phyloP scores from a whole-genome alignment of 2,888 invertebrate species.

The Macrophya alboannulata region DNA sequence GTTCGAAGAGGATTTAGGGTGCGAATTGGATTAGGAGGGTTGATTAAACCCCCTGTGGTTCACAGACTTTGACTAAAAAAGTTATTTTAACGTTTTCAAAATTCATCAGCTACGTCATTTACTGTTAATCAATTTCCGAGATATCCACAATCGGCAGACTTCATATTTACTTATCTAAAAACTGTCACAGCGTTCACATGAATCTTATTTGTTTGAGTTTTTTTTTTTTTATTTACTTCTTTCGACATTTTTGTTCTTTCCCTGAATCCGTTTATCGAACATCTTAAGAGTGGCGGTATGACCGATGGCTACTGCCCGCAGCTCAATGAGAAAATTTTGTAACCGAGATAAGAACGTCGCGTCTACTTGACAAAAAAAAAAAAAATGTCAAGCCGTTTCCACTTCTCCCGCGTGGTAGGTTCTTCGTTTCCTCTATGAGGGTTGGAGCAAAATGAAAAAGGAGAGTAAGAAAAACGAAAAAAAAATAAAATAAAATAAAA shows the following conservation, averaged over 20 bases:
- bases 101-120: not conserved
- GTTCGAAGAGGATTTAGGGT: conserved; percentile 45
- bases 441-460: not conserved
- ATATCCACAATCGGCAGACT: not conserved
- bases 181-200: not conserved
- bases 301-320: not conserved
- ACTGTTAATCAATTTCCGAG: not conserved
- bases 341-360: conserved; percentile 5
- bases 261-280: not conserved
- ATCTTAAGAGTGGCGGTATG: not conserved
- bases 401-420: conserved; percentile 25
- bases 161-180: not conserved
- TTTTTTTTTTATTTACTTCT: not conserved
- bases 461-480: not conserved
- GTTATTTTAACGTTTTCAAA: not conserved
- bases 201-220: not conserved
- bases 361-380: not conserved
- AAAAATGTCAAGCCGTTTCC: conserved; percentile 15
- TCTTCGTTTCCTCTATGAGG: conserved; percentile 26
- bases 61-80: not conserved
- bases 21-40: conserved; percentile 49
- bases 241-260: not conserved
- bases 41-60: conserved; percentile 34
- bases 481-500: not conserved
- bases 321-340: conserved; percentile 1